Base-by-base conservation (phyloP, 2,888 invertebrate genomes). In the Isoperla grammatica region DNA sequence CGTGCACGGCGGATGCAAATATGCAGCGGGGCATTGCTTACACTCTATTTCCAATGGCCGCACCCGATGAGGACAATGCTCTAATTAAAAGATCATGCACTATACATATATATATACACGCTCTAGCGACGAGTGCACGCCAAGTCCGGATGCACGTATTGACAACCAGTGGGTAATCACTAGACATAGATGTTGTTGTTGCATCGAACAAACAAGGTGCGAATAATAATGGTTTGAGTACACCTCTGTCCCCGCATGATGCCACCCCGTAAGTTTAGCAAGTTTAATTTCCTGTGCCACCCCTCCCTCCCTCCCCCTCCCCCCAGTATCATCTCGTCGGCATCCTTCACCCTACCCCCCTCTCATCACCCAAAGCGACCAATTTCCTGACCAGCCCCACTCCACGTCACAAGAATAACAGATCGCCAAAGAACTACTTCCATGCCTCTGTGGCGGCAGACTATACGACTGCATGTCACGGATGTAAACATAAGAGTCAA, bases 381-480 rank as follows among this genome's bases (percentile, higher is more conserved):
- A 60, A 59, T 60, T 60, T 60, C 60, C 60, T 60, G 60, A 56
- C 60, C 60, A 60, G 42, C 60, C 60, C 53, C 53, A 53, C 53
- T 53, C 17, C 37, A 39, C 20, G 53, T 53, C 53, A 53, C n/a
- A 19, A 39, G 37, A 53, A 39, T 39, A 50, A 50, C 49, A 35
- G 49, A 50, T 50, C 49, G 49, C 22, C 49, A 29, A 50, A 50
- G n/a, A 50, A 23, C 49, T 50, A 50, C 29, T 29, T 8, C 29
- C 29, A 29, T 4, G 29, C 29, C 29, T 29, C 29, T 29, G 8
- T 29, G 8, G 29, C 8, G 8, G 29, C 29, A 29, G 5, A 29
- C 29, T 8, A 29, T 29, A 29, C 29, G 29, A 29, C 29, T 29
- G 29, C 8, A 29, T 29, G 29, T 29, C 29, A 29, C 29, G 29